Base-by-base conservation (phyloP, 1,140 invertebrate species). In the Megalopta genalis region DNA sequence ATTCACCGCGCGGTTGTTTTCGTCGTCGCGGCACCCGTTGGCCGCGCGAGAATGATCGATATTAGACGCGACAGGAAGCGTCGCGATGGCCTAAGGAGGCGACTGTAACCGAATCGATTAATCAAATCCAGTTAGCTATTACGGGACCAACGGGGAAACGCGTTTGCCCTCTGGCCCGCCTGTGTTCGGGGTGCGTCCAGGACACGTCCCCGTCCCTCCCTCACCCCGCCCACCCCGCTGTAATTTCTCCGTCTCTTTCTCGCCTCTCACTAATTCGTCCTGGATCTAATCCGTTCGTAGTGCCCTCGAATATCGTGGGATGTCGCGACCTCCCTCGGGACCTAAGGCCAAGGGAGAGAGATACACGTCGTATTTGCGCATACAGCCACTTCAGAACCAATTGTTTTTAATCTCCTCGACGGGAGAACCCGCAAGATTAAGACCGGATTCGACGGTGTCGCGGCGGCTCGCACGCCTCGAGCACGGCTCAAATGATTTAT, bases 51-150 rank as follows among this genome's bases (percentile, higher is more conserved):
- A 82, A 65, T 77, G 76, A 86, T 86, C 83, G 76, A 82, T 85
- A 82, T 77, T 60, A 54, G 52, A 52, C 23, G 57, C 54, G 62
- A 25, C 70, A 74, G 76, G 73, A 76, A 83, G 74, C 57, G 68
- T 57, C 70, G 57, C 64, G 63, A 73, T 67, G 64, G 32, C 77
- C n/a, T 77, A 80, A 85, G 84, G 79, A 79, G 67, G 42, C 83
- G 63, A 62, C 81, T 72, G 64, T 74, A 80, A 83, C 42, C 81
- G 46, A 87, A 86, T 87, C 85, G 75, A 86, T 87, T 87, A 87
- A 86, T 86, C 73, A 87, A 86, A 87, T 86, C 82, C 80, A 86
- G 82, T 87, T 87, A 84, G 84, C 86, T 83, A 77, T 87, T 87
- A 84, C 32, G 65, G 65, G 68, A 62, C 76, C 27, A 67, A 37